Percentiles rank a stretch among this genome's conserved stretches.
These are phyloP conservation scores for Anolis sagrei DNA, from an alignment of 2,113 vertebrate genomes.

Conservation along the genomic window DNA sequence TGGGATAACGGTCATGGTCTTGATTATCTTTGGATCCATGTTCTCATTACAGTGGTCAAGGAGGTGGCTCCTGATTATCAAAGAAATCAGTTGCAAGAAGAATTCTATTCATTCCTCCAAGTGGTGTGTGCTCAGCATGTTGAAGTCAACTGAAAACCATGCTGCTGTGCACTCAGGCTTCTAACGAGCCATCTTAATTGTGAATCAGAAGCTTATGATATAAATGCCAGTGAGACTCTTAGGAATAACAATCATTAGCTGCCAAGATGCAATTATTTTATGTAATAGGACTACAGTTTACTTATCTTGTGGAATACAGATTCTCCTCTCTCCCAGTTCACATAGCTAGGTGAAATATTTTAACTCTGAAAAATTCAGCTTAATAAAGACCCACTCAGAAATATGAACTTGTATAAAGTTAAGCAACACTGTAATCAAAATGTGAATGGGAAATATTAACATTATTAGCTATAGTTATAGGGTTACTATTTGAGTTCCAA, in stretches of 20 bases:
- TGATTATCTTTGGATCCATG: neutral
- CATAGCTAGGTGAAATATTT: neutral
- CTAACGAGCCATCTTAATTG: neutral
- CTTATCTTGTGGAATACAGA: neutral
- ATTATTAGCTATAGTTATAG: neutral
- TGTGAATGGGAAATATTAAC: neutral
- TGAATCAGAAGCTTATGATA: neutral
- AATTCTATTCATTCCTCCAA: neutral
- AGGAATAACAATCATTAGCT: slow-evolving; percentile 1
- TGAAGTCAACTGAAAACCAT: neutral
- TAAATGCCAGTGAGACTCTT: neutral
- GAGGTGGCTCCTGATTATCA: neutral
- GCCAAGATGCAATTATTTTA: neutral
- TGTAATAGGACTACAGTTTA: neutral
- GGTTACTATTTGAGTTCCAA: neutral
- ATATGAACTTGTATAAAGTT: neutral
- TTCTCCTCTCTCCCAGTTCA: neutral
- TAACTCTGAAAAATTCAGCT: neutral
- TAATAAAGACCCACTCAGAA: neutral
- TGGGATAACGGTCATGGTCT: neutral
- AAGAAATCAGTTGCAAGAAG: too few relatives aligned
- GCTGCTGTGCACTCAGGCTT: neutral
- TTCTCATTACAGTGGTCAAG: neutral
- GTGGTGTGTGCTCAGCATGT: neutral
- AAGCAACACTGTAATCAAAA: neutral